Percentiles rank a stretch among this genome's conserved stretches.
Evolutionary conservation across 2,888 invertebrate genomes (phyloP).

Genomic region (Cephus sareptanus): DNA sequence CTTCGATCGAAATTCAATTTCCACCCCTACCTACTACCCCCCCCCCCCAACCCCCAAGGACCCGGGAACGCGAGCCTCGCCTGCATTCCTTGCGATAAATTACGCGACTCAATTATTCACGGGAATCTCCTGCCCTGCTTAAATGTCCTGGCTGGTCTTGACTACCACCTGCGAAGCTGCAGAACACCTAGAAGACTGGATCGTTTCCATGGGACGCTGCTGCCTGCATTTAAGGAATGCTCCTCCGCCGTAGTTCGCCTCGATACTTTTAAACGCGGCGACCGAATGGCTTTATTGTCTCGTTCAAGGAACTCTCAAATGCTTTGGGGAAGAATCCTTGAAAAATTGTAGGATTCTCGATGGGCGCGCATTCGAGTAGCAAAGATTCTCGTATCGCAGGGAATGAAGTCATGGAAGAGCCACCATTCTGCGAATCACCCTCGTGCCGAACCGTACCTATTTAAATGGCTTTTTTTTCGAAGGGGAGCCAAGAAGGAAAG

Average conservation of each 20-base stretch:
- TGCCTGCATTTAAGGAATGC: no score
- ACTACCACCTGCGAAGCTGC: no score
- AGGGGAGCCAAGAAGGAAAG: slow-evolving; percentile 48
- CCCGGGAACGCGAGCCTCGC: slow-evolving; percentile 49
- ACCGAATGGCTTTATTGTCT: no score
- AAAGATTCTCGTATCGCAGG: slow-evolving; percentile 15
- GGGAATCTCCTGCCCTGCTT: slow-evolving; percentile 47
- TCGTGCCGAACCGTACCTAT: slow-evolving; percentile 56
- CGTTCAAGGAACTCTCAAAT: no score
- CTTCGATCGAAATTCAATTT: slow-evolving; percentile 66
- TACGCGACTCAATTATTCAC: slow-evolving; percentile 63
- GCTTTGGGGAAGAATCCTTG: no score
- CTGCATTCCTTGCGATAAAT: slow-evolving; percentile 61
- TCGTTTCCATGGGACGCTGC: no score
- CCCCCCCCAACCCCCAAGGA: slow-evolving; percentile 30
- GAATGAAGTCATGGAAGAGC: slow-evolving; percentile 59
- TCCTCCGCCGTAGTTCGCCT: no score
- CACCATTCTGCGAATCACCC: slow-evolving; percentile 46
- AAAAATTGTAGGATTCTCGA: no score
- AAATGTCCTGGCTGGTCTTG: background rate
- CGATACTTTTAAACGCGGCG: no score
- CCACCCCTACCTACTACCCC: slow-evolving; percentile 49
- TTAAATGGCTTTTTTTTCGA: slow-evolving; percentile 62
- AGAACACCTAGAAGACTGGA: no score
- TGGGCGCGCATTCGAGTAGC: no score